Percentiles rank a stretch among this genome's conserved stretches.
Evolutionary conservation across 2,797 vertebrate genomes (phyloP).

Genomic region (Manis javanica): DNA sequence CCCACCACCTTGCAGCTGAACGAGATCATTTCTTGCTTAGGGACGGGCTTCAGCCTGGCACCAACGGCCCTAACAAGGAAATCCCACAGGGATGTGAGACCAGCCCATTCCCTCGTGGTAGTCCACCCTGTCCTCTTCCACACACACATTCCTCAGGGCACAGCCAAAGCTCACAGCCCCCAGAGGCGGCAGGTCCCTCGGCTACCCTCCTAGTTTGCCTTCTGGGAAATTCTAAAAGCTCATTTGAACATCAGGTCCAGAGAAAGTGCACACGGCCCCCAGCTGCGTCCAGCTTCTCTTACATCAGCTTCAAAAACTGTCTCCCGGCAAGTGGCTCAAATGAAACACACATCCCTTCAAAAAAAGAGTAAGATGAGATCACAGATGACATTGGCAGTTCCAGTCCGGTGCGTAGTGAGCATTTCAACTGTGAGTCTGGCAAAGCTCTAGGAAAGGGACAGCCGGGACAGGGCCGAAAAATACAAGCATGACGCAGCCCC

Average conservation of each 20-base stretch:
- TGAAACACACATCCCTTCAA: background rate
- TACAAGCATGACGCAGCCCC: background rate
- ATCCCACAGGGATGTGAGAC: background rate
- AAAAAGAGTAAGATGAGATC: background rate
- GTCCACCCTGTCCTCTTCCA: background rate
- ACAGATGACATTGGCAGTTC: background rate
- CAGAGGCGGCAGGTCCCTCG: background rate
- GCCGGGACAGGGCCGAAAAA: rapidly evolving
- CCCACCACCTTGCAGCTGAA: background rate
- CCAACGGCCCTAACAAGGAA: background rate
- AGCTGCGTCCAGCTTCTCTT: background rate
- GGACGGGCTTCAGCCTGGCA: background rate
- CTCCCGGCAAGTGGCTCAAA: background rate
- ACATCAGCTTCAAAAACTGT: background rate
- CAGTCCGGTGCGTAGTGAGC: background rate
- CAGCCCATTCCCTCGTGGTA: rapidly evolving
- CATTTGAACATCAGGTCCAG: background rate
- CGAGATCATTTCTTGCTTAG: background rate
- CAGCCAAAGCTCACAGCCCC: background rate
- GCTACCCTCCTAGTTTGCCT: background rate
- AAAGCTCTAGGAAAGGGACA: background rate
- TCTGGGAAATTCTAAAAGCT: background rate
- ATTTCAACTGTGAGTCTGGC: background rate
- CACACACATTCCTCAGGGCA: background rate
- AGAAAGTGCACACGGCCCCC: background rate